Evolutionary conservation across 2,888 invertebrate genomes (phyloP), one percentile per base, ranked within the genome.

Genomic region (Scrobipalpa costella): DNA sequence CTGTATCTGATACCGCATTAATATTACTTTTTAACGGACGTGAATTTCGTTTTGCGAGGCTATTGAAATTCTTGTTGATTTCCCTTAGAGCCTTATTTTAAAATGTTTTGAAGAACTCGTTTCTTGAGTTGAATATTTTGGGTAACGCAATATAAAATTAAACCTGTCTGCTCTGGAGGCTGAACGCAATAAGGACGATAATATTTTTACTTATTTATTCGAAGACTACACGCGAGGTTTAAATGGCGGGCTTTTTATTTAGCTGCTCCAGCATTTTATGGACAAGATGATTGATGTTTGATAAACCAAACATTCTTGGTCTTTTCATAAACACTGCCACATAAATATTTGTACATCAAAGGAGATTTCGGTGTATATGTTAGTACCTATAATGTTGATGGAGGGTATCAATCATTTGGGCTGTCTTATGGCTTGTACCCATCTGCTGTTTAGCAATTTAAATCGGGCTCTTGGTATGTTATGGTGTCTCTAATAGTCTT

Each of bases 131-230:
- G 57, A 36, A 61, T 57, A 52, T 61, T 62, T 60, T 63, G n/a
- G 34, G 21, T 36, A 15, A 50, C 21, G 34, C 15, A 47, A 63
- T 58, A 63, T 59, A 63, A 63, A 11, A 21, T 40, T 55, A n/a
- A 60, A 19, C 34, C 47, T 34, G 47, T 58, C 40, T 40, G 47
- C 34, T 15, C 13, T 44, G 44, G 44, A 15, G 15, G n/a, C 15
- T 44, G 44, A 15, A 40, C 44, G 40, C 40, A 63, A 38, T 11
- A 57, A 49, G 36, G 60, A 49, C 44, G 60, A 60, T 19, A 34
- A 44, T 63, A 57, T 60, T 63, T 60, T 8, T 47, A 17, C 33
- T 59, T 63, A 40, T 63, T 59, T 63, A 60, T 55, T 55, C 59
- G 55, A 44, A 57, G 27, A 49, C 19, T 63, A 52, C 60, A 57